Base-by-base conservation (phyloP, 1,140 invertebrate species). In the Zaprionus africanus region DNA sequence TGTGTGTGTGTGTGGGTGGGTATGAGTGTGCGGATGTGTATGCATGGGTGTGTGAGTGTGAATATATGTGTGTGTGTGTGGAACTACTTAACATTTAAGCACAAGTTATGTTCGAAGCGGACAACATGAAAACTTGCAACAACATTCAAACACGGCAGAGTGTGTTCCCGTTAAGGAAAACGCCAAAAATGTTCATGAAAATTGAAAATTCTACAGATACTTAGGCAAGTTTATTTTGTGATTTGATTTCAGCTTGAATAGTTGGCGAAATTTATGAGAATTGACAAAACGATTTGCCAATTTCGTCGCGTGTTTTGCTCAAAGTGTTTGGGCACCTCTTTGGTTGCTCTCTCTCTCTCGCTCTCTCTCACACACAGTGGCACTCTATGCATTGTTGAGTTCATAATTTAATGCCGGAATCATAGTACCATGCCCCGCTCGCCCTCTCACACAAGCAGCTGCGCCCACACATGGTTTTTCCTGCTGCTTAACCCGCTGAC, bases 21-120 rank as follows among this genome's bases (percentile, higher is more conserved):
- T 31, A 9, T 31, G 19, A 12, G 12, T 15, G 51, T 2, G 26
- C 5, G 26, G 0, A 5, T 26, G 6, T 64, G 28, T 59, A 9
- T 49, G 26, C 19, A 6, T 31, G 13, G 19, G 36, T 69, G 19
- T 41, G 51, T 24, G 46, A 36, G 64, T 22, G 49, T 26, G 59
- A 38, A 19, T 64, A 28, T 53, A 26, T 59, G 34, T 28, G 31
- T 57, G 54, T 43, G 65, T 65, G 83, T 68, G 26, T 59, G 24
- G 34, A 74, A 87, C 83, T 87, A 87, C 80, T 86, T 75, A 75
- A 62, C 65, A 71, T 77, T 80, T 80, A 83, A 83, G 77, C 70
- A 77, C 49, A 82, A 86, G 56, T 74, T 78, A 87, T 83, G 83
- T 58, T 31, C 54, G 36, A 46, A 31, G 12, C 28, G 38, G 15